Evolutionary conservation across 2,113 vertebrate genomes (phyloP).

Genomic region (Coregonus clupeaformis): DNA sequence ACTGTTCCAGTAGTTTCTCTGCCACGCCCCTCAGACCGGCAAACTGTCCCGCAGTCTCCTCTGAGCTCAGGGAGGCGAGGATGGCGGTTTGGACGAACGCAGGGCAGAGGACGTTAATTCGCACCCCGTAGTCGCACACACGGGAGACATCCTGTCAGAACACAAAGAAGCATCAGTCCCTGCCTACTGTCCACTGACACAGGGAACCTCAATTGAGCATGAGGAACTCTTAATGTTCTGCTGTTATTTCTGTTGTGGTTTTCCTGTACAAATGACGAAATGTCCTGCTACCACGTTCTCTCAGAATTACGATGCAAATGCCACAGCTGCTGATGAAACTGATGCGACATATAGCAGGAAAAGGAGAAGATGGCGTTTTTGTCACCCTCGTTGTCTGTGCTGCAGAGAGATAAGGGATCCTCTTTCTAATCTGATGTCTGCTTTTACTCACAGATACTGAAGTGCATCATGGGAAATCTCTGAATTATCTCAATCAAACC

Average conservation of each 20-base stretch:
- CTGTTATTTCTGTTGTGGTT: neutral
- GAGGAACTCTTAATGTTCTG: neutral
- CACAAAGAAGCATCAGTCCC: neutral
- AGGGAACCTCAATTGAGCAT: neutral
- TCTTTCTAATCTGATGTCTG: neutral
- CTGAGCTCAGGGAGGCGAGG: neutral
- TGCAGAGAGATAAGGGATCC: neutral
- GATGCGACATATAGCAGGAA: neutral
- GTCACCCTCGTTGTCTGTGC: neutral
- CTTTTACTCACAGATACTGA: neutral
- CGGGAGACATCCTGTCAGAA: constrained; percentile 44
- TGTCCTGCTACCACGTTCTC: neutral
- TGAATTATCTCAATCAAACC: too few species aligned
- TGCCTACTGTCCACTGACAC: neutral
- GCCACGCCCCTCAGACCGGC: neutral
- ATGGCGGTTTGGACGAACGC: constrained; percentile 61
- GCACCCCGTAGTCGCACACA: constrained; percentile 52
- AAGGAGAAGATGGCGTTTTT: neutral
- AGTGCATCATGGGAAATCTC: too few species aligned
- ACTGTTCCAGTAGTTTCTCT: rapidly evolving
- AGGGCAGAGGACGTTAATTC: constrained; percentile 70
- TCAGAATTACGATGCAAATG: neutral
- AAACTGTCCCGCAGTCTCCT: constrained; percentile 37
- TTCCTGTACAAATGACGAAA: neutral
- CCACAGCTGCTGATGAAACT: neutral